Conservation (phyloP, 2,113 vertebrate genomes). For the Stictonetta naevosa region DNA sequence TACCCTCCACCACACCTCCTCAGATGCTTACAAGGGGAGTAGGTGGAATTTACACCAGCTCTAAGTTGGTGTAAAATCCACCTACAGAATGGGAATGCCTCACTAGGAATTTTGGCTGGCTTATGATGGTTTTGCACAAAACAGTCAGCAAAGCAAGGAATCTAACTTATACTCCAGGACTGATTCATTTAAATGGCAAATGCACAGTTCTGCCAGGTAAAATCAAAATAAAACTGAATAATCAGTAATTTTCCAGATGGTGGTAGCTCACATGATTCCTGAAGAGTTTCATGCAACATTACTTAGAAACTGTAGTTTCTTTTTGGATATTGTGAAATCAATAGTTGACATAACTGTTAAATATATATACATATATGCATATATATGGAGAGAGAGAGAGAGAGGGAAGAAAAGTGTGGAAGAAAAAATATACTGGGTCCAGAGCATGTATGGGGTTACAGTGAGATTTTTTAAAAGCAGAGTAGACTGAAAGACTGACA, state of each 20-base stretch:
- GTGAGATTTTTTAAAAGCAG: neutral
- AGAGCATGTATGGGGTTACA: neutral
- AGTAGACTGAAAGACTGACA: neutral
- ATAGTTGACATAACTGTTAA: neutral
- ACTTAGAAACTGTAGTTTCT: neutral
- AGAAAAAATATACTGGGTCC: neutral
- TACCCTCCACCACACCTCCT: neutral
- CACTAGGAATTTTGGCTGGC: neutral
- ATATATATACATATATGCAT: too few relatives aligned
- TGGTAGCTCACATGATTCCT: neutral
- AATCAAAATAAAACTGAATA: neutral
- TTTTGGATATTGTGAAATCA: neutral
- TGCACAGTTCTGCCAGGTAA: neutral
- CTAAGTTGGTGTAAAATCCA: neutral
- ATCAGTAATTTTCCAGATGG: neutral
- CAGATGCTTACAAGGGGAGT: neutral
- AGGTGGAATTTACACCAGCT: neutral
- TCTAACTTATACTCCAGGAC: neutral
- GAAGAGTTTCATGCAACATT: neutral
- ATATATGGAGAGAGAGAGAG: neutral
- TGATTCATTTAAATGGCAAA: neutral
- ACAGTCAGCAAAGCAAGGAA: neutral
- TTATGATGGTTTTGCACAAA: neutral
- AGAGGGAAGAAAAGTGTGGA: neutral
- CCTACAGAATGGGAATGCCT: neutral